Evolutionary conservation across 2,797 vertebrate species (phyloP), one percentile per base, ranked within the genome.

Genomic region (Novumbra hubbsi): DNA sequence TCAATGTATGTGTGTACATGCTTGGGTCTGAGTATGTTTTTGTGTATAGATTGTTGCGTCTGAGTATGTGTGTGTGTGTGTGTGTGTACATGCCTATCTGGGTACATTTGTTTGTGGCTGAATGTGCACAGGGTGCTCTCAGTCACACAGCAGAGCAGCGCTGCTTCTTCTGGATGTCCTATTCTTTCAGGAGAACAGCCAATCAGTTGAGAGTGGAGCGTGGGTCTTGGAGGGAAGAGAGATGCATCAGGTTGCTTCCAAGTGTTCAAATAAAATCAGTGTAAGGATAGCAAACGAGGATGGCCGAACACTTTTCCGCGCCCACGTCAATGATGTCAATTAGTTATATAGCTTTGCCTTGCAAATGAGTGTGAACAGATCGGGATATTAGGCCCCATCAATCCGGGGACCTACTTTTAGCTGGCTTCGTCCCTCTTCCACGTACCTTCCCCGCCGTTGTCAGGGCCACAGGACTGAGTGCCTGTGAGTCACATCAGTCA

Each of bases 171-270:
- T 21, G 78, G 14, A 15, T 68, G 57, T 55, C 73, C 78, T 69
- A 70, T 81, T 77, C 64, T 67, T 82, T 76, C 79, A 68, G 72
- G 28, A 81, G 83, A 79, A 77, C 41, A 55, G 66, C 38, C 52
- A 70, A 79, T 83, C 30, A 72, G 73, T 81, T 45, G 41, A 45
- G 41, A 11, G 41, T 12, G 41, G 41, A 9, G n/a, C n/a, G n/a
- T n/a, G n/a, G 14, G 41, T 45, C 4, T 24, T 5, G 19, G 49
- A 41, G 24, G 41, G 50, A 27, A 28, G 41, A 66, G 71, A 68
- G 30, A 71, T 80, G 60, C 71, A 69, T 81, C 32, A 72, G 19
- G 27, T 12, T 2, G 15, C 49, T 27, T 21, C 65, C 17, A 62
- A 48, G 27, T 73, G 64, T 71, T 78, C 65, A 74, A 41, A 83